Evolutionary conservation across 2,113 vertebrate species (phyloP), one percentile per base, ranked within the genome.

Genomic region (Coreoperca whiteheadi): DNA sequence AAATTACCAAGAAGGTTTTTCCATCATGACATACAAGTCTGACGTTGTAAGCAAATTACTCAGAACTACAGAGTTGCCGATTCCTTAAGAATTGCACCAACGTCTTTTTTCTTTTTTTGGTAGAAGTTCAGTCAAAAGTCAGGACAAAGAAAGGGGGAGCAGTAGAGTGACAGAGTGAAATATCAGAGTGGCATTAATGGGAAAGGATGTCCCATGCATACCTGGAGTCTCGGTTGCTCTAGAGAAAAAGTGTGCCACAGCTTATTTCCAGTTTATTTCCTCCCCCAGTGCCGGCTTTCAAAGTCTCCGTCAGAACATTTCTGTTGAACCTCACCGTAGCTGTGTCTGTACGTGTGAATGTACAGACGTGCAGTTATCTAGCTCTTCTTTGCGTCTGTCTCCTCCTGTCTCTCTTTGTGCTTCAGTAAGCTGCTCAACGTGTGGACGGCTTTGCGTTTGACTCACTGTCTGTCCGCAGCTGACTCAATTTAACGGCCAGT

Each of bases 391-490:
- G 8, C 14, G 53, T 73, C 14, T 1, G 39, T 41, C 15, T 18
- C 0, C 25, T 53, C 21, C 14, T 23, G 11, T 5, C 15, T 14
- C 9, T 74, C 16, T 63, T 30, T 74, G 63, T 39, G 77, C 50
- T 50, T 71, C 50, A n/a, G 46, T 74, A 25, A 69, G 21, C 39
- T 34, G 48, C 6, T 65, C 50, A 54, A 39, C 51, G 39, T 30
- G 51, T 66, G 81, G 75, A 46, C 54, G 0, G 68, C 43, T 68
- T 39, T 39, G 43, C 34, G 51, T 67, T 77, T 81, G 74, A 69
- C 68, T 77, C 79, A 78, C 54, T 12, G 79, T 65, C 77, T 34
- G 70, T 69, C 25, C 28, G 3, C 54, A 51, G 77, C 75, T 53
- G 78, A 81, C 51, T 85, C 43, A 67, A 39, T 72, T 66, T 60